A percentile compares a stretch with the other conserved stretches of the same genome.
Evolutionary conservation across 1,140 invertebrate genomes (phyloP).

Genomic region (Lamellibrachia luymesi): DNA sequence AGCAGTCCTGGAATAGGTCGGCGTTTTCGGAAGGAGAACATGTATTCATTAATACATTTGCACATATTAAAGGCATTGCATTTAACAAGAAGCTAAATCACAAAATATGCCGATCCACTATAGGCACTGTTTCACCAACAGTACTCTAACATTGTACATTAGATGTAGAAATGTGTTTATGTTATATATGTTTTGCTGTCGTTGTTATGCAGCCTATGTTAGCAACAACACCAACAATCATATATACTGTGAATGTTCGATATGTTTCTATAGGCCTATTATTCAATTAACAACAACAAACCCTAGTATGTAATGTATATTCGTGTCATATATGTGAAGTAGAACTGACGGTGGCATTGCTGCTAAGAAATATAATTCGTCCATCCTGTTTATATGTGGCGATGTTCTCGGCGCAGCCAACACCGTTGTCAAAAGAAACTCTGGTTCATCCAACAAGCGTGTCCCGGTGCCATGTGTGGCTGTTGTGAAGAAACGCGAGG

Average conservation of each 20-base stretch:
- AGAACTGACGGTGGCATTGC: background rate
- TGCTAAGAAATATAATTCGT: background rate
- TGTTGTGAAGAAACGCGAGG: background rate
- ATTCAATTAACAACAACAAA: background rate
- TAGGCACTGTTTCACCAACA: background rate
- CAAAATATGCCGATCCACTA: background rate
- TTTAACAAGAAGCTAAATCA: background rate
- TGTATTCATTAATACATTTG: background rate
- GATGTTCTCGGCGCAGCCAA: background rate
- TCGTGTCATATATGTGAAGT: background rate
- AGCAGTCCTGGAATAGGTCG: background rate
- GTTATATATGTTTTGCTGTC: background rate
- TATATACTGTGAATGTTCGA: background rate
- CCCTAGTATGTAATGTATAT: background rate
- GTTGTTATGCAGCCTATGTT: background rate
- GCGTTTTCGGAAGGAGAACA: background rate
- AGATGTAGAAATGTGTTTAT: background rate
- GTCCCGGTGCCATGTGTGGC: no score
- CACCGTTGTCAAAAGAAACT: no score
- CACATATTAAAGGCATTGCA: background rate
- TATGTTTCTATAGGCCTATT: no score
- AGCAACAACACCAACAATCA: background rate
- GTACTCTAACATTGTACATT: background rate
- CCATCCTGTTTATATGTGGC: background rate
- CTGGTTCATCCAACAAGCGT: no score